Conservation (phyloP, 2,888 invertebrate genomes). For the Helleia helle region DNA sequence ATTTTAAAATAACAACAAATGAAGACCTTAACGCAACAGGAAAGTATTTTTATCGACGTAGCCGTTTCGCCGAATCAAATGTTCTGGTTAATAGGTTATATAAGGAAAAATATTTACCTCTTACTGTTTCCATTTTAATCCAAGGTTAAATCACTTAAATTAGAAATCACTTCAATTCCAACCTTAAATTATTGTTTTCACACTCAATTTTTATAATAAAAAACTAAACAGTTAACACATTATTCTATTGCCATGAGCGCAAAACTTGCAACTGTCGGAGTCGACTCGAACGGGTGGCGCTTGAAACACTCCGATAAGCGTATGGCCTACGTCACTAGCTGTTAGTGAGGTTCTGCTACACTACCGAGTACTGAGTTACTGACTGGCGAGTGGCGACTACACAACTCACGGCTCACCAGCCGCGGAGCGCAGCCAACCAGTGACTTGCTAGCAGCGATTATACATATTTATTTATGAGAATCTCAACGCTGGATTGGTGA, state of each 20-base stretch:
- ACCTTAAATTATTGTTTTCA: slow-evolving; percentile 24
- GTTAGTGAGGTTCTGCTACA: slow-evolving; percentile 6
- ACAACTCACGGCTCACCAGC: too few relatives aligned
- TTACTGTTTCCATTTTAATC: slow-evolving; percentile 52
- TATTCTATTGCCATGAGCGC: slow-evolving; percentile 47
- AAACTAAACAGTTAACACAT: slow-evolving; percentile 37
- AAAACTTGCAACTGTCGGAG: slow-evolving; percentile 47
- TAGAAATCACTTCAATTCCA: slow-evolving; percentile 35
- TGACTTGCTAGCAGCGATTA: too few relatives aligned
- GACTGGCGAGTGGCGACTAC: too few relatives aligned
- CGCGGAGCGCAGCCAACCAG: too few relatives aligned
- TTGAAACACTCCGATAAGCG: slow-evolving; percentile 22
- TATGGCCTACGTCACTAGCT: slow-evolving; percentile 14
- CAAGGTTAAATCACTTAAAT: slow-evolving; percentile 27
- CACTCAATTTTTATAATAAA: slow-evolving; percentile 41
- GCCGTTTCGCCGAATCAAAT: slow-evolving; percentile 13
- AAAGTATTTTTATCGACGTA: slow-evolving; percentile 11
- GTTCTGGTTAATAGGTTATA: slow-evolving; percentile 33
- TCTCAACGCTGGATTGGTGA: too few relatives aligned
- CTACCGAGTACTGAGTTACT: neutral
- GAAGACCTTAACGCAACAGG: slow-evolving; percentile 6
- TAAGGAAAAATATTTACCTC: slow-evolving; percentile 46
- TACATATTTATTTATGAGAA: too few relatives aligned
- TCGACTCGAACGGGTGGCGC: slow-evolving; percentile 23
- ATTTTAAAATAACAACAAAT: too few relatives aligned